Evolutionary conservation across 64 coral and sea anemone species (phyloP).

Genomic region (Montipora foliosa): DNA sequence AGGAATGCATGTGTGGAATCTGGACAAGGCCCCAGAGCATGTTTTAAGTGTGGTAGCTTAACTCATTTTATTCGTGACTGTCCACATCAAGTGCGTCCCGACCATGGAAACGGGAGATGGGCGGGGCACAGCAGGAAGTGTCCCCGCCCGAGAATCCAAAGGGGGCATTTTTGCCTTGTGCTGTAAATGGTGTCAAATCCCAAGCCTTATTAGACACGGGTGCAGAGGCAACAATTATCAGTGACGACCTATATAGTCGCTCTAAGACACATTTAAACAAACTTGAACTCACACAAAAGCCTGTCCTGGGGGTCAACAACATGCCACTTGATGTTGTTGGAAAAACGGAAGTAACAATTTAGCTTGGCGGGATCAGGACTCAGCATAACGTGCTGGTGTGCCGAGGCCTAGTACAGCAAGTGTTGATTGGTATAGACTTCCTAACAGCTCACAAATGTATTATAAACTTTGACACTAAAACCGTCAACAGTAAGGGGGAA

Average conservation of each 20-base stretch:
- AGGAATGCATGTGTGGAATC: background rate
- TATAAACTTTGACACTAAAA: slow-evolving; percentile 24
- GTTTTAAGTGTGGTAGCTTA: background rate
- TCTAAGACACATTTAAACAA: background rate
- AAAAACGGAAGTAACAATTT: background rate
- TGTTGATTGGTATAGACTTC: slow-evolving; percentile 49
- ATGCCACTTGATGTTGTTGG: slow-evolving; percentile 20
- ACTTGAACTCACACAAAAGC: background rate
- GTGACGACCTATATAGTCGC: slow-evolving; percentile 10
- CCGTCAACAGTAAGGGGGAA: background rate
- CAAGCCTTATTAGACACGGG: slow-evolving; percentile 29
- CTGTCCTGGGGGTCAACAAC: slow-evolving; percentile 29
- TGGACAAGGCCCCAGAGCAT: background rate
- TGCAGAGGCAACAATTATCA: slow-evolving; percentile 34
- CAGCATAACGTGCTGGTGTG: slow-evolving; percentile 39
- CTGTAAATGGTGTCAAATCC: slow-evolving; percentile 12
- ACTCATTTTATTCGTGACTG: background rate
- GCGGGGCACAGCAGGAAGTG: background rate
- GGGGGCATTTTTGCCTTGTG: slow-evolving; percentile 13
- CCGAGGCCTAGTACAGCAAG: slow-evolving; percentile 17
- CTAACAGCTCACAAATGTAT: slow-evolving; percentile 1
- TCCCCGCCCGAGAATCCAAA: slow-evolving; percentile 13
- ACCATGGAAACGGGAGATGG: background rate
- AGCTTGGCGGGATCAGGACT: background rate
- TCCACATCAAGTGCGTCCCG: background rate